These are phyloP conservation scores for Cheumatopsyche charites DNA, from an alignment of 1,140 invertebrate species.

Conservation along the genomic window DNA sequence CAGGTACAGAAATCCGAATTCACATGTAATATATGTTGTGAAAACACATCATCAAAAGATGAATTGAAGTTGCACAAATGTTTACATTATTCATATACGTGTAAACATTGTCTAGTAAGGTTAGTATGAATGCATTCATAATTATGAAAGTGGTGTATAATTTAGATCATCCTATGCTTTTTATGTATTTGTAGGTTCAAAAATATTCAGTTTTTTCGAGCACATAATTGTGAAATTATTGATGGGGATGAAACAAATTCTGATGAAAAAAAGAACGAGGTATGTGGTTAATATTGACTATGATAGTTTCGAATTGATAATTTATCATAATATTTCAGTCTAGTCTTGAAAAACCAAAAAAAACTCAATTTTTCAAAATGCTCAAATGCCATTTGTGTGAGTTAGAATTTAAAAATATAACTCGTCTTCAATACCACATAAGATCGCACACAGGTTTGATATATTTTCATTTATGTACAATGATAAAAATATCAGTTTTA, in stretches of 20 bases:
- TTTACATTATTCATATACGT: constrained; percentile 28
- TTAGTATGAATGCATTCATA: not conserved
- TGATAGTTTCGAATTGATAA: no score
- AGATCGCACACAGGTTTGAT: constrained; percentile 39
- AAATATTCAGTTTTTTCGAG: constrained; percentile 31
- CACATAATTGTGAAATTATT: constrained; percentile 30
- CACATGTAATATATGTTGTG: constrained; percentile 29
- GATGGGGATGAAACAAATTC: no score
- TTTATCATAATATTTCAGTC: no score
- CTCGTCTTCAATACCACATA: constrained; percentile 40
- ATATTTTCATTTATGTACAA: not conserved
- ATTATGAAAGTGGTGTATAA: not conserved
- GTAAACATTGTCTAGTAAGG: constrained; percentile 34
- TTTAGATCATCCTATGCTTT: not conserved
- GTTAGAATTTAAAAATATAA: constrained; percentile 37
- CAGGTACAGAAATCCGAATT: not conserved
- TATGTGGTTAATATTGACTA: no score
- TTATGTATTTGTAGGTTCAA: constrained; percentile 48
- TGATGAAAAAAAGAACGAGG: no score
- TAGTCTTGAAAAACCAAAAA: not conserved
- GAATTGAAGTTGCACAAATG: constrained; percentile 30
- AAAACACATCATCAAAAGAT: constrained; percentile 31
- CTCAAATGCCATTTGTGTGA: constrained; percentile 40
- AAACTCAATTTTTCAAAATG: constrained; percentile 19
- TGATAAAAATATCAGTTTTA: not conserved